phyloP scores from a whole-genome alignment of 1,140 invertebrate species.

The Pseudachorutes palmiensis region DNA sequence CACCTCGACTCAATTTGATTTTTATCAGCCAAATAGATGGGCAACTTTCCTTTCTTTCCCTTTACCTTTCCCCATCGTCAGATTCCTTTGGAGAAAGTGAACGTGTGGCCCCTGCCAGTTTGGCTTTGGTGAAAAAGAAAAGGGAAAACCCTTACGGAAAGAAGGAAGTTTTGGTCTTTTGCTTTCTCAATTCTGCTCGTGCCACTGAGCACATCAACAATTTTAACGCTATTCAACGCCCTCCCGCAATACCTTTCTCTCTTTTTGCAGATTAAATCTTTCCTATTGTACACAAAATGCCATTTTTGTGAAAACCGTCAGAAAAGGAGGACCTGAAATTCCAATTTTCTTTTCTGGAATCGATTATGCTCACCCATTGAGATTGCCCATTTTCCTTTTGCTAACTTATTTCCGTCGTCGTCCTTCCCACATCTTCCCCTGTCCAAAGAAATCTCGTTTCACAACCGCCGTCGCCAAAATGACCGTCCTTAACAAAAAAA shows the following conservation, averaged over 20 bases:
- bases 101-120: too few relatives aligned
- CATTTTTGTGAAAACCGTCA: slow-evolving; percentile 36
- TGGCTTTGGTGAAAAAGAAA: neutral
- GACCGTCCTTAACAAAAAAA: neutral
- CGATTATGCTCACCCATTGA: slow-evolving; percentile 34
- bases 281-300: slow-evolving; percentile 38
- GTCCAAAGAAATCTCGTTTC: neutral
- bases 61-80: slow-evolving; percentile 7
- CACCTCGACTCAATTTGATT: slow-evolving; percentile 39
- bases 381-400: slow-evolving; percentile 38
- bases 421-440: neutral
- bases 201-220: slow-evolving; percentile 38
- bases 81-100: too few relatives aligned
- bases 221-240: slow-evolving; percentile 39
- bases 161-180: slow-evolving; percentile 13
- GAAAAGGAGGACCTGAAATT: slow-evolving; percentile 33
- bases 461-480: neutral
- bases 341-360: slow-evolving; percentile 37
- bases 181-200: slow-evolving; percentile 8
- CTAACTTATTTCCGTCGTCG: slow-evolving; percentile 14
- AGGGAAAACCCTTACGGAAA: neutral
- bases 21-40: slow-evolving; percentile 39
- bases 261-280: slow-evolving; percentile 38
- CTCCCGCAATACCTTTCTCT: slow-evolving; percentile 35
- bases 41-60: slow-evolving; percentile 37